Percentiles rank a stretch among this genome's conserved stretches.
These are phyloP conservation scores for Pedionomus torquatus DNA, from an alignment of 2,113 vertebrate species.

Conservation along the genomic window DNA sequence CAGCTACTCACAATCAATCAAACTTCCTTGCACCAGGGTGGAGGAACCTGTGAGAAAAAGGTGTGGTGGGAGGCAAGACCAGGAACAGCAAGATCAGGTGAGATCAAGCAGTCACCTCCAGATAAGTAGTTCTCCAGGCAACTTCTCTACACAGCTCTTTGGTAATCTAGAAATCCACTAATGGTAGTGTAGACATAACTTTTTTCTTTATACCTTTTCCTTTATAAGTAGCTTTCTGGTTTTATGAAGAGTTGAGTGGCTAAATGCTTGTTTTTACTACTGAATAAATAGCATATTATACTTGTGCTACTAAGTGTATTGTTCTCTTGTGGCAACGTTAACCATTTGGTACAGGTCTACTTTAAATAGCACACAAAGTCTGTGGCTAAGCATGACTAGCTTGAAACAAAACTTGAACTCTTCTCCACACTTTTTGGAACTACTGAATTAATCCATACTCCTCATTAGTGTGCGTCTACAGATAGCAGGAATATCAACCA, in stretches of 20 bases:
- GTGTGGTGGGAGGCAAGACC: background rate
- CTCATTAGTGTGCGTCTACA: accelerated
- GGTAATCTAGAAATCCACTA: background rate
- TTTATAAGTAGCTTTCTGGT: background rate
- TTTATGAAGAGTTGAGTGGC: background rate
- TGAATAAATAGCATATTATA: background rate
- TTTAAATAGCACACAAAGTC: background rate
- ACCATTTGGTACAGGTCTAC: background rate
- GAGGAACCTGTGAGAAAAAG: background rate
- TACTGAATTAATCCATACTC: background rate
- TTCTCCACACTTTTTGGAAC: background rate
- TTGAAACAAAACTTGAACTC: background rate
- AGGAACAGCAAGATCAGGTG: background rate
- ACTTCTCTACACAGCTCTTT: background rate
- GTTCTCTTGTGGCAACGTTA: background rate
- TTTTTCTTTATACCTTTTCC: background rate
- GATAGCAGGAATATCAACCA: no score
- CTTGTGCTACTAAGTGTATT: background rate
- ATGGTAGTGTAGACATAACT: background rate
- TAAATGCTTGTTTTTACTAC: background rate
- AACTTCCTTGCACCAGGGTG: background rate
- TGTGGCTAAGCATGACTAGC: background rate
- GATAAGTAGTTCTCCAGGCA: background rate
- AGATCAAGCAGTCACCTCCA: background rate
- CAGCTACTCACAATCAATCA: background rate